Evolutionary conservation across 2,797 vertebrate species (phyloP), one percentile per base, ranked within the genome.

Genomic region (Cossypha dichroa): DNA sequence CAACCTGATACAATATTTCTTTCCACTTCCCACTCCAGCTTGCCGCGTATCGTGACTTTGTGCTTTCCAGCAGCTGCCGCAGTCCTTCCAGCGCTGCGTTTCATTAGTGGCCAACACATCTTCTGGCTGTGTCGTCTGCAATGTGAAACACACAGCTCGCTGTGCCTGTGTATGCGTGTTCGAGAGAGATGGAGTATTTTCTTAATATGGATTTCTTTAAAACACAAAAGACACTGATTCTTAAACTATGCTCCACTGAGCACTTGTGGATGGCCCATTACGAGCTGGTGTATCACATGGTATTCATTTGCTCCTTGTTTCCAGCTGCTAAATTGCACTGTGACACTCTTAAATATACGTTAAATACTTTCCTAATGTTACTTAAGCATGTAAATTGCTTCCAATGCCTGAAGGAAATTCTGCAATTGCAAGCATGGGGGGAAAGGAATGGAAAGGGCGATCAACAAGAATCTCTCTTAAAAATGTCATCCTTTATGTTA

Each of bases 311-410:
- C 91, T 96, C n/a, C 93, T 88, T 91, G 94, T 93, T 96, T 96
- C 94, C 94, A 94, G 94, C 95, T 97, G 96, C 85, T 96, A 95
- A 97, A 96, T 96, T 96, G 94, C 93, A 84, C 76, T 69, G 82
- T 94, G 96, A 86, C 95, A 93, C 82, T 95, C 95, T 85, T 94
- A 94, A 96, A 96, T 97, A 96, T 84, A 95, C 4, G 15, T 95
- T 96, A 97, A 97, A 97, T 94, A 94, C 82, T 68, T 95, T 81
- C 58, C 66, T 96, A 94, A 94, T 91, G 89, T 93, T 96, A 95
- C 93, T 97, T 94, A 93, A 94, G 94, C 91, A 94, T 95, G 83
- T 40, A 94, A 96, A 96, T 96, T 92, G 77, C 79, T 96, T 93
- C 82, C 85, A 93, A 67, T 36, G 94, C 96, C 94, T 88, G 79